phyloP scores from a whole-genome alignment of 2,888 invertebrate genomes.

The Athalia circularis region DNA sequence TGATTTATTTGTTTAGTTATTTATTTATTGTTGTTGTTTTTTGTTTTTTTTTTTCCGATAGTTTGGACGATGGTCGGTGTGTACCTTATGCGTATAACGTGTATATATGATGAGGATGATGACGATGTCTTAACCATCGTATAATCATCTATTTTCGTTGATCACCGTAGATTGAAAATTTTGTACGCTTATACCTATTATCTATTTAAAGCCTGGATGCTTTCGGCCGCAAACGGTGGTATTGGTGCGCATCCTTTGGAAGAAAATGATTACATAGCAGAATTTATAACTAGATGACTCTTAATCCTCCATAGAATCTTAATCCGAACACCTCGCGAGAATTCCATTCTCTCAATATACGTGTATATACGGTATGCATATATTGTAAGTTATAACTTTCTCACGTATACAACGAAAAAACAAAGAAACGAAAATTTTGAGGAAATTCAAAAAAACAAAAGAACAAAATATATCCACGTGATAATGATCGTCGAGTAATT shows the following conservation, averaged over 20 bases:
- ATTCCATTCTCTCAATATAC: neutral
- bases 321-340: constrained; percentile 14
- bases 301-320: constrained; percentile 40
- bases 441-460: too few relatives aligned
- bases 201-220: too few relatives aligned
- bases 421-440: too few relatives aligned
- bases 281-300: constrained; percentile 43
- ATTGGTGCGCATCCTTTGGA: constrained; percentile 30
- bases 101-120: neutral
- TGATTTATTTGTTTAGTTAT: too few relatives aligned
- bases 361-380: neutral
- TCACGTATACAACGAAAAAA: too few relatives aligned
- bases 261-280: constrained; percentile 34
- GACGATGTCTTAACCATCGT: too few relatives aligned
- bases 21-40: too few relatives aligned
- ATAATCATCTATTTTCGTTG: too few relatives aligned
- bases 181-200: neutral
- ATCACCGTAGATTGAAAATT: constrained; percentile 24
- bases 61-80: neutral
- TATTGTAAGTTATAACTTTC: too few relatives aligned
- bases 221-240: constrained; percentile 6
- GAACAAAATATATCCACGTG: too few relatives aligned
- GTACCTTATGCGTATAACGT: neutral
- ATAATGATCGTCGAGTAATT: too few relatives aligned
- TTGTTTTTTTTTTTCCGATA: too few relatives aligned